Evolutionary conservation across 2,797 vertebrate species (phyloP), one percentile per base, ranked within the genome.

Genomic region (Enteromius thamalakanensis): DNA sequence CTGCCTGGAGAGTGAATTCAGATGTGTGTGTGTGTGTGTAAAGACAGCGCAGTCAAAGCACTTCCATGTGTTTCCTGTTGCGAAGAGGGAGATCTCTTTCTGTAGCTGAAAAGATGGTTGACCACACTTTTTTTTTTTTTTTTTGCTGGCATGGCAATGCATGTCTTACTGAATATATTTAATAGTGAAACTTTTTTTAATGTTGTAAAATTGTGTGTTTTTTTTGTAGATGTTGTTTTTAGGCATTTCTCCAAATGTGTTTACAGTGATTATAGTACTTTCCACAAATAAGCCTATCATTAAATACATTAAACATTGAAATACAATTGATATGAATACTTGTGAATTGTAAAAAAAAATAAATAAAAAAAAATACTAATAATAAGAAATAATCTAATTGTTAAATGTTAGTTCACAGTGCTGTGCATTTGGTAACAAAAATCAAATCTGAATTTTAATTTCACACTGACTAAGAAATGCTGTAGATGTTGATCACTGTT

Each of bases 1-100:
- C 89, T 86, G 80, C 86, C 76, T 84, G 77, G 71, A 76, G 84
- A 77, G 51, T 40, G 85, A 83, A 84, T 86, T 88, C 89, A 88
- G 86, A 88, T 51, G 67, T 69, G 69, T 72, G 82, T 68, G 79
- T 68, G 51, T 80, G 60, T 62, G 76, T 49, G 40, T 74, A 40
- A 45, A 60, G 14, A 68, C 49, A 71, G 81, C 51, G 15, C 37
- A 47, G 51, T 82, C 40, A 84, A 68, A 85, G 65, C 72, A 80
- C 83, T 82, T 86, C 78, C 80, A 85, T 86, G 78, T 88, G 85
- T 82, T 86, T 84, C 69, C 82, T 79, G 75, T 81, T 68, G 40
- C 17, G 21, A 82, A 76, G 70, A 76, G 29, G 58, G 49, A 80
- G 69, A 69, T 23, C 65, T 80, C 34, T 65, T 71, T 87, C 71